A percentile compares a stretch with the other conserved stretches of the same genome.
These are phyloP conservation scores for Drosophila hamatofila DNA, from an alignment of 2,888 invertebrate genomes.

Conservation along the genomic window DNA sequence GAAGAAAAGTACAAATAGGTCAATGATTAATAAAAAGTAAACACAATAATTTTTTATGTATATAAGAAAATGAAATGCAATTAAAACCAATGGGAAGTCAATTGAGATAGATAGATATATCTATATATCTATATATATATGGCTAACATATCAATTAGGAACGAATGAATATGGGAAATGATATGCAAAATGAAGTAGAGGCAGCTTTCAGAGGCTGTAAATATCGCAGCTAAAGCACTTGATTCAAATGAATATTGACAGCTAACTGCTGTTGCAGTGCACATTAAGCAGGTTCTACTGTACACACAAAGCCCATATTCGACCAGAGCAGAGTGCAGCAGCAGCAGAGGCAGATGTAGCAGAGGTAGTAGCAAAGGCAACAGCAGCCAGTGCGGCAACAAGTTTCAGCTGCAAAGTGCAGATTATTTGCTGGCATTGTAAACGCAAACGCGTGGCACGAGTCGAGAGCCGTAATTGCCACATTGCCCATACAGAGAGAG, in stretches of 20 bases:
- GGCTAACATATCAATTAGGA: background rate
- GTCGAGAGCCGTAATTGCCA: constrained; percentile 71
- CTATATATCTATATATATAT: background rate
- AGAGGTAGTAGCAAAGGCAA: background rate
- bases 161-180: background rate
- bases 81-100: background rate
- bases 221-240: background rate
- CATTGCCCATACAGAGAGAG: background rate
- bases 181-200: background rate
- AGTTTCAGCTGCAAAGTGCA: constrained; percentile 42
- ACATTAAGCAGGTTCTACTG: constrained; percentile 21
- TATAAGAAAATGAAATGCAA: background rate
- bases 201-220: no score
- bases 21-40: background rate
- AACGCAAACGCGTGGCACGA: constrained; percentile 70
- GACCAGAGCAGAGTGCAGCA: background rate
- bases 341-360: background rate
- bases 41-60: background rate
- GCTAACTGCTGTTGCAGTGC: constrained; percentile 6
- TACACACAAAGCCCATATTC: constrained; percentile 1
- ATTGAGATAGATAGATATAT: background rate
- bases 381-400: constrained; percentile 18
- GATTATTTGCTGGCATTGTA: constrained; percentile 42
- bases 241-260: background rate
- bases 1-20: background rate